phyloP scores from a whole-genome alignment of 1,140 invertebrate genomes.

The Cyclina sinensis region DNA sequence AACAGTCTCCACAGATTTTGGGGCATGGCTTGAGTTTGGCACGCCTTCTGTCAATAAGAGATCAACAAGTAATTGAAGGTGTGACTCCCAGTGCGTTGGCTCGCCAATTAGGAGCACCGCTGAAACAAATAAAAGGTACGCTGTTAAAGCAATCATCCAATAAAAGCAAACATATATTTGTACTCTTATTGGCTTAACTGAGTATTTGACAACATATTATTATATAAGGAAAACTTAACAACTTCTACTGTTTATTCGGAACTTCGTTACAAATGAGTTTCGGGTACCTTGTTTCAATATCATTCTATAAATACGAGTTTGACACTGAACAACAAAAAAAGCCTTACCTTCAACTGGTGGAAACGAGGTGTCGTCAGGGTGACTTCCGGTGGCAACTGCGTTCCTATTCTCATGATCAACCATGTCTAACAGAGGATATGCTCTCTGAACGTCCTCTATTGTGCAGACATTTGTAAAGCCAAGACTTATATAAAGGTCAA shows the following conservation, averaged over 20 bases:
- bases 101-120: slow-evolving; percentile 86
- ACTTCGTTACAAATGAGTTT: too few relatives aligned
- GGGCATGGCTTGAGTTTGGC: slow-evolving; percentile 83
- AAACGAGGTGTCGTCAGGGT: slow-evolving; percentile 86
- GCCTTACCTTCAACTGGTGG: slow-evolving; percentile 86
- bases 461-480: slow-evolving; percentile 91
- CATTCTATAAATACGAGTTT: too few relatives aligned
- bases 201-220: too few relatives aligned
- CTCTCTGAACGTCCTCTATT: slow-evolving; percentile 89
- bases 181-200: too few relatives aligned
- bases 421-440: slow-evolving; percentile 91
- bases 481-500: slow-evolving; percentile 85
- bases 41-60: slow-evolving; percentile 90
- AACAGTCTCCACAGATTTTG: slow-evolving; percentile 89
- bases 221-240: too few relatives aligned
- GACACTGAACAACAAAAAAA: too few relatives aligned
- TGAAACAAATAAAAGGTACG: slow-evolving; percentile 76
- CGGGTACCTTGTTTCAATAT: too few relatives aligned
- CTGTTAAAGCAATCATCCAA: neutral
- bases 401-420: slow-evolving; percentile 90
- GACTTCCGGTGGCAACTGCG: slow-evolving; percentile 83
- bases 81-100: slow-evolving; percentile 86
- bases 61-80: slow-evolving; percentile 90
- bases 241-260: too few relatives aligned
- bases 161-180: too few relatives aligned